A percentile compares a stretch with the other conserved stretches of the same genome.
Evolutionary conservation across 2,797 vertebrate genomes (phyloP).

Genomic region (Micromesistius poutassou): DNA sequence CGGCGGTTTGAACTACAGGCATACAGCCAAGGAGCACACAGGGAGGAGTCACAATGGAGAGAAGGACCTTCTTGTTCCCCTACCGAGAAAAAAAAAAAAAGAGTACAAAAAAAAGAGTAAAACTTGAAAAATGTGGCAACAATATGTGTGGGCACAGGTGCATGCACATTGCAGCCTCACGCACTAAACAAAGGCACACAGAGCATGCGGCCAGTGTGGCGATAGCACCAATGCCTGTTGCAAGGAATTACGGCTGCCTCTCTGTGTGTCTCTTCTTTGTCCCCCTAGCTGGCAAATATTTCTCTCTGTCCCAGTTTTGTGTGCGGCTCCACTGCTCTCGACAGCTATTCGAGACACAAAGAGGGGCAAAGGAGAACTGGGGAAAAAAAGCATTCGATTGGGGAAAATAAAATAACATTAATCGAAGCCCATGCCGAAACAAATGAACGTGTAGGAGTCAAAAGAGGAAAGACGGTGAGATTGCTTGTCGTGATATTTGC

Average conservation of each 20-base stretch:
- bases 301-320: conserved; percentile 63
- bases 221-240: background rate
- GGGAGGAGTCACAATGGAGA: background rate
- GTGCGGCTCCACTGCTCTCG: conserved; percentile 53
- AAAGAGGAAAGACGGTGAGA: conserved; percentile 50
- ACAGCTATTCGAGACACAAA: conserved; percentile 53
- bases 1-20: conserved; percentile 41
- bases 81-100: background rate
- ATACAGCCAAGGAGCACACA: conserved; percentile 16
- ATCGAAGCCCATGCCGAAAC: background rate
- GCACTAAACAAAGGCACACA: conserved; percentile 37
- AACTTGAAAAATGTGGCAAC: conserved; percentile 5
- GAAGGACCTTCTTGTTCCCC: background rate
- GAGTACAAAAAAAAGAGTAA: conserved; percentile 3
- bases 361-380: conserved; percentile 24
- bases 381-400: conserved; percentile 23
- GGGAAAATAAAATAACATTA: background rate
- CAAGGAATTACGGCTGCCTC: conserved; percentile 27
- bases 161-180: conserved; percentile 38
- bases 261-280: conserved; percentile 52
- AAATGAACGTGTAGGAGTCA: conserved; percentile 28
- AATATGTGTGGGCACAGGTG: conserved; percentile 34
- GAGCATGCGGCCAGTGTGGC: conserved; percentile 39
- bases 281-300: conserved; percentile 58
- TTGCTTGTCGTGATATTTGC: conserved; percentile 38